Evolutionary conservation across 2,888 invertebrate genomes (phyloP), one percentile per base, ranked within the genome.

Genomic region (Camponotus fellah): DNA sequence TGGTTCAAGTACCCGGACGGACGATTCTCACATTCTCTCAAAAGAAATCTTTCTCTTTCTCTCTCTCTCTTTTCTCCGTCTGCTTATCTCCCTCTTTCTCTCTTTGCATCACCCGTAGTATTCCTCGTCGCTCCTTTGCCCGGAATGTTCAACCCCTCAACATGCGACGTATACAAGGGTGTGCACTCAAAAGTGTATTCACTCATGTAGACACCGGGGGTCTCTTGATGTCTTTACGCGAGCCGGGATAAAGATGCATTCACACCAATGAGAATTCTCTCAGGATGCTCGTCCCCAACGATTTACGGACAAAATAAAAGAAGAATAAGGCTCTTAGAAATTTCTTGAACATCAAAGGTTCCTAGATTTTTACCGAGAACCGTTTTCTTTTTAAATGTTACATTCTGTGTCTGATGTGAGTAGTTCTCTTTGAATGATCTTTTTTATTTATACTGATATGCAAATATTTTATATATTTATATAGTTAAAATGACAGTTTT

Each of bases 151-250:
- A 62, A 89, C 82, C 66, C 76, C 81, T 83, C 85, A 86, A 88
- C 89, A 87, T 87, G 86, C 85, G 86, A 89, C 86, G 86, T 84
- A 79, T 83, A 82, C 82, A 74, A 81, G 65, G 80, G 84, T 76
- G 82, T 64, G 74, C 72, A 82, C 90, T 88, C 83, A 75, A 85
- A 84, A 79, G 85, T 69, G 74, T 64, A 66, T 65, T 79, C 84
- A 60, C 68, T 82, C 84, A 69, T 68, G 74, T 72, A 86, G 87
- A 86, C 85, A 82, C 60, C 34, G 74, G 46, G 53, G 66, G 53
- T 53, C 53, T 69, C 26, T 77, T 65, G 76, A 80, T 75, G 75
- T 80, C 83, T 85, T 82, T 88, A 76, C 60, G 79, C 71, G 66
- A 86, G 26, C 49, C 26, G 40, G 75, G 43, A 56, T 66, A 75